These are phyloP conservation scores for Agelaius phoeniceus DNA, from an alignment of 2,113 vertebrate species.

Conservation along the genomic window DNA sequence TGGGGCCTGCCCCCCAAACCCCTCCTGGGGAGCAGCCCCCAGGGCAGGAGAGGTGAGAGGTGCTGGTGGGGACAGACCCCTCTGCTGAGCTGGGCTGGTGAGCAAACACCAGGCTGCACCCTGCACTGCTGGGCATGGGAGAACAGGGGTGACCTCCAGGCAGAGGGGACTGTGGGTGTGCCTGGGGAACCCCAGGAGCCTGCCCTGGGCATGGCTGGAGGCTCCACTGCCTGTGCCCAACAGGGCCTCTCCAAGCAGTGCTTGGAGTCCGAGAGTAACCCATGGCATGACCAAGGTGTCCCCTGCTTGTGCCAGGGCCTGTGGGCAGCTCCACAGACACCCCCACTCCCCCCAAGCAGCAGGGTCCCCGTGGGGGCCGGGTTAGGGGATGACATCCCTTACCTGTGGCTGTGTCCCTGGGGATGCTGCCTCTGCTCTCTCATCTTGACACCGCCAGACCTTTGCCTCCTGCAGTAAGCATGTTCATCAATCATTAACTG, in stretches of 20 bases:
- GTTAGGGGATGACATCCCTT: background rate
- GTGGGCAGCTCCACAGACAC: background rate
- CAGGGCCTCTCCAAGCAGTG: accelerated
- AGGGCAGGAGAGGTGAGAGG: background rate
- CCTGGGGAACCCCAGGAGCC: background rate
- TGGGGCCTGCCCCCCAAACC: background rate
- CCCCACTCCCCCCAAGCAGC: background rate
- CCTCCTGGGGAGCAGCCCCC: background rate
- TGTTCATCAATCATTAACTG: constrained; percentile 50
- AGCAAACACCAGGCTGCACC: background rate
- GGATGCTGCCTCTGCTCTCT: background rate
- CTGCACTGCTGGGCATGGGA: accelerated
- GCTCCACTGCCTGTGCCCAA: accelerated
- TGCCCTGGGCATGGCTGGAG: background rate
- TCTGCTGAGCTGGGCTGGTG: background rate
- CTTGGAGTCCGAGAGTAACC: background rate
- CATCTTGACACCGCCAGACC: background rate
- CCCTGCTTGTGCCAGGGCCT: background rate
- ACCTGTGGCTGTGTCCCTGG: background rate
- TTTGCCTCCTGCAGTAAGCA: constrained; percentile 53
- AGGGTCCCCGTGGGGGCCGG: accelerated
- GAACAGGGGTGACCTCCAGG: background rate
- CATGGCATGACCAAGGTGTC: accelerated
- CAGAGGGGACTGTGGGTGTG: background rate
- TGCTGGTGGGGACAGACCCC: background rate